Percentiles rank a stretch among this genome's conserved stretches.
phyloP scores from a whole-genome alignment of 2,797 vertebrate species.

The Pipistrellus kuhlii region DNA sequence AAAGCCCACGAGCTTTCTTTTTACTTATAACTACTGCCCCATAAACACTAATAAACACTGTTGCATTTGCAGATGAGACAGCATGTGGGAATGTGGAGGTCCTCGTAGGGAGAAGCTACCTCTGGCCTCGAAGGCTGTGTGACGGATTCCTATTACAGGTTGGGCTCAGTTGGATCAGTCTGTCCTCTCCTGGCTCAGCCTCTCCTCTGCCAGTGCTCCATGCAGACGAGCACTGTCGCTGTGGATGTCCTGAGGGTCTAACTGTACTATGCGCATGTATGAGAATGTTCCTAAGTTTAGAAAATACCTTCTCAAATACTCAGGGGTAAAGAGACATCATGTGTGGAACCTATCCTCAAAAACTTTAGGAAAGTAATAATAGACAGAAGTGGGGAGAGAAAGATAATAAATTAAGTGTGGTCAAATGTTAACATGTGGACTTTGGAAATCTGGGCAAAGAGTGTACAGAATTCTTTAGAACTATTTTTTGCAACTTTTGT shows the following conservation, averaged over 20 bases:
- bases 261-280: neutral
- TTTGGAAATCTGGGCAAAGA: neutral
- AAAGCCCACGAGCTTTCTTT: neutral
- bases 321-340: neutral
- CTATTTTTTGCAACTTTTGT: neutral
- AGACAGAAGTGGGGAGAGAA: neutral
- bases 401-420: neutral
- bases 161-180: neutral
- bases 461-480: neutral
- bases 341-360: neutral
- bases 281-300: neutral
- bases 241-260: neutral
- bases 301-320: neutral
- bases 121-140: neutral
- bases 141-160: neutral
- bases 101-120: neutral
- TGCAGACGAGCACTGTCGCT: no score
- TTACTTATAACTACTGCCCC: neutral
- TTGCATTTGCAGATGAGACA: neutral
- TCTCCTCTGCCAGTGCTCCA: neutral
- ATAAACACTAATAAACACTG: no score
- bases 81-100: neutral
- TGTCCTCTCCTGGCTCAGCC: neutral
- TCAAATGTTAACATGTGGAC: neutral
- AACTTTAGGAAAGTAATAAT: neutral